Evolutionary conservation across 2,888 invertebrate species (phyloP), one percentile per base, ranked within the genome.

Genomic region (Chymomyza caudatula): DNA sequence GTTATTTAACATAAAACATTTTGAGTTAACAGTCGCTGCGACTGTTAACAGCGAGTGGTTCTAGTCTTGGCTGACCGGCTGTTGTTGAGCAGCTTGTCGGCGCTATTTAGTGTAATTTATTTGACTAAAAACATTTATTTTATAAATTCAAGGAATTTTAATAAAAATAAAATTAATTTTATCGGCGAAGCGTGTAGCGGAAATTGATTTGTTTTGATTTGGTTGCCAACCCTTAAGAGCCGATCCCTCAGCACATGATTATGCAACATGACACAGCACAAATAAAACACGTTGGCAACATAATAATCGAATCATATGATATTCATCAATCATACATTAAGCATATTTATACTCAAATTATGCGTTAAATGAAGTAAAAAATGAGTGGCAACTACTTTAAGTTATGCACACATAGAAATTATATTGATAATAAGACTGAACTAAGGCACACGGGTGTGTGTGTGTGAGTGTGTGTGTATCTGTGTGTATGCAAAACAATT

Each of bases 231-330:
- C 19, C 47, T 17, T 47, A 47, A 5, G 15, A 47, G 47, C 19
- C n/a, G 47, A 1, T 4, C 19, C 19, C 15, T 19, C 19, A 13
- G 2, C 47, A 5, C 15, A 4, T 47, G 15, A 25, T 78, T 85
- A 84, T 81, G 84, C 78, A 82, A 82, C 73, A 71, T 82, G 86
- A 82, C 84, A 62, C 69, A 49, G 84, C 82, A 72, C 63, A 70
- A 63, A 57, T 55, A 8, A 6, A 23, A 42, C 11, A 20, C 5
- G 29, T 49, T 56, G 23, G 42, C 42, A 17, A 42, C 42, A 37
- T 37, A 37, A 56, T 25, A 58, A 56, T 1, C 15, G 43, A 62
- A 60, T 63, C 61, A 70, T 51, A 54, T 59, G 13, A 43, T 60
- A 59, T 60, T 63, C 75, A 80, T 80, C 80, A 80, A 80, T 80